Base-by-base conservation (phyloP, 2,888 invertebrate genomes). In the Scaptomyza polygonia region DNA sequence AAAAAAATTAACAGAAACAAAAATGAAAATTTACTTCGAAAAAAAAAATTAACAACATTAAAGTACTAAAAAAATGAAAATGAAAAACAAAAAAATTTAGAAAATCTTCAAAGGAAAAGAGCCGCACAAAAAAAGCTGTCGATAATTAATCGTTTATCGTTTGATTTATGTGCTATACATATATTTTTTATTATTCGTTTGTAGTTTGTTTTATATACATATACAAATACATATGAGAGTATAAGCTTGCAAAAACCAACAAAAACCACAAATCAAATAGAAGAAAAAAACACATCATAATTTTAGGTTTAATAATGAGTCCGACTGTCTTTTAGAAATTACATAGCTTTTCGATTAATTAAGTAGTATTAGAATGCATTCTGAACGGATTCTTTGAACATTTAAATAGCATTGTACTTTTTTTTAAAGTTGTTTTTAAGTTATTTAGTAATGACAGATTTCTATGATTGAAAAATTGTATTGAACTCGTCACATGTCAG, bases 241-340 rank as follows among this genome's bases (percentile, higher is more conserved):
- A n/a, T 63, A 64, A 30, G 52, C 44, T 47, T 55, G 55, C 65
- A 66, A 39, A 34, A 11, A 21, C 4, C 3, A 2, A 21, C n/a
- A 4, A 16, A 3, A 8, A n/a, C 5, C 7, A 8, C 16, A 29
- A 11, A 7, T 0, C n/a, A 29, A 47, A 12, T 12, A 7, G 18
- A 42, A 12, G 6, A 12, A 18, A 42, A 42, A 5, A 18, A 42
- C 42, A 4, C 9, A 18, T 18, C 25, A 5, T 25, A 25, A 25
- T 25, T 0, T 25, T 25, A 25, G 5, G 25, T 5, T 5, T 25
- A 25, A 25, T 12, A 9, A 18, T 12, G 6, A 18, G 12, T 12
- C 12, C 21, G n/a, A 8, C 4, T 18, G n/a, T 27, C 14, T 27
- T 7, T 11, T 14, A 27, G 7, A 30, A 11, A 30, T 11, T 2